These are phyloP conservation scores for Metallyticus violacea DNA, from an alignment of 2,888 invertebrate species.

Conservation along the genomic window DNA sequence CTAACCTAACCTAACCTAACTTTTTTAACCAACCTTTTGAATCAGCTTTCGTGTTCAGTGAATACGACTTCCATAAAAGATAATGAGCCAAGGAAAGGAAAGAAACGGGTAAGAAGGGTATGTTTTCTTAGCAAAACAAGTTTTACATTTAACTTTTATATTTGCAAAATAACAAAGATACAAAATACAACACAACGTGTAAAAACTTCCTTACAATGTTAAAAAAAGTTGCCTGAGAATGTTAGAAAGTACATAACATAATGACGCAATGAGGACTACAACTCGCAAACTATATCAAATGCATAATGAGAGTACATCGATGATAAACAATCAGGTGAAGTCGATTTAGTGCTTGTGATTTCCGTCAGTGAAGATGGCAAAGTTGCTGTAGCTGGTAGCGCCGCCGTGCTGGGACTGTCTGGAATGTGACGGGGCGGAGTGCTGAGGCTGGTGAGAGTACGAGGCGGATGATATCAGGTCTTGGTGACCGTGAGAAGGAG, in stretches of 20 bases:
- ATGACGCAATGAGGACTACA: not conserved
- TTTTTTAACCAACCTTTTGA: too few relatives aligned
- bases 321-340: not conserved
- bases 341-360: not conserved
- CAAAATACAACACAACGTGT: not conserved
- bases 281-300: not conserved
- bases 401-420: not conserved
- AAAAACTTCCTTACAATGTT: not conserved
- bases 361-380: not conserved
- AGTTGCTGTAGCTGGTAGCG: conserved; percentile 1
- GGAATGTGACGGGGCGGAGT: not conserved
- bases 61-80: too few relatives aligned
- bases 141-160: too few relatives aligned
- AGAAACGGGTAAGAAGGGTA: too few relatives aligned
- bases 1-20: too few relatives aligned
- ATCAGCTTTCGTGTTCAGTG: too few relatives aligned
- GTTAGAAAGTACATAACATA: not conserved
- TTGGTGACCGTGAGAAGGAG: not conserved
- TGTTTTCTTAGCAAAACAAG: too few relatives aligned
- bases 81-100: too few relatives aligned
- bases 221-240: not conserved
- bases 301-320: not conserved
- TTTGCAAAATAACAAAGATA: not conserved
- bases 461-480: too few relatives aligned
- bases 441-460: not conserved